phyloP scores from a whole-genome alignment of 2,797 vertebrate genomes.

The Holocentrus rufus region DNA sequence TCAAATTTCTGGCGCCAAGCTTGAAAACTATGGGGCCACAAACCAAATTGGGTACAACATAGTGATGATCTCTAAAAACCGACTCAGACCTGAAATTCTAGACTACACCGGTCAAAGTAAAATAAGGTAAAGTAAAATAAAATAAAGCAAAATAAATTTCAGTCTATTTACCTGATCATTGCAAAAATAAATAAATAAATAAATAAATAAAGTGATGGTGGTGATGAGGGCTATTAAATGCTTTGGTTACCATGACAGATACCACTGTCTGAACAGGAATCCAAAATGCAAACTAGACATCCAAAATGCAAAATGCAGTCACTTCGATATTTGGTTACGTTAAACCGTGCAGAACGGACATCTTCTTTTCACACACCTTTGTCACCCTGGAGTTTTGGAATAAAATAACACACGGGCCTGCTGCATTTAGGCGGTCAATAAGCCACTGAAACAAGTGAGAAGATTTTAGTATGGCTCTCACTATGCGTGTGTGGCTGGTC shows the following conservation, averaged over 20 bases:
- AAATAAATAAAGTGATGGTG: background rate
- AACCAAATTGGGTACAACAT: too few relatives aligned
- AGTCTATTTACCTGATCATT: too few relatives aligned
- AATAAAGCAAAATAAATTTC: too few relatives aligned
- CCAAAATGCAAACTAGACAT: slow-evolving; percentile 31
- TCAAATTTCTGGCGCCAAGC: background rate
- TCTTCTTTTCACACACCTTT: background rate
- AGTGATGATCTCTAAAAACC: too few relatives aligned
- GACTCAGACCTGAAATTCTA: too few relatives aligned
- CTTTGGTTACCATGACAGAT: slow-evolving; percentile 13
- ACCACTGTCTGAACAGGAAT: background rate
- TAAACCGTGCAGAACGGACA: background rate
- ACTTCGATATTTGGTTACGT: slow-evolving; percentile 1
- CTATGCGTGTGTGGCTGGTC: background rate
- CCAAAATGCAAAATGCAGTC: slow-evolving; percentile 28
- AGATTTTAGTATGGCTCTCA: too few relatives aligned
- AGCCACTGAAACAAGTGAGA: background rate
- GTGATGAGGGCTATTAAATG: background rate
- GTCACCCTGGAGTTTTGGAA: background rate
- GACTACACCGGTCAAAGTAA: too few relatives aligned
- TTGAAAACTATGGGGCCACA: background rate
- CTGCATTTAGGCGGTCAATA: background rate
- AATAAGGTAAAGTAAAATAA: too few relatives aligned
- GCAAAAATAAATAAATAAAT: too few relatives aligned
- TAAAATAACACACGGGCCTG: slow-evolving; percentile 10